Conservation (phyloP, 2,888 invertebrate genomes). For the Ichneumon xanthorius region DNA sequence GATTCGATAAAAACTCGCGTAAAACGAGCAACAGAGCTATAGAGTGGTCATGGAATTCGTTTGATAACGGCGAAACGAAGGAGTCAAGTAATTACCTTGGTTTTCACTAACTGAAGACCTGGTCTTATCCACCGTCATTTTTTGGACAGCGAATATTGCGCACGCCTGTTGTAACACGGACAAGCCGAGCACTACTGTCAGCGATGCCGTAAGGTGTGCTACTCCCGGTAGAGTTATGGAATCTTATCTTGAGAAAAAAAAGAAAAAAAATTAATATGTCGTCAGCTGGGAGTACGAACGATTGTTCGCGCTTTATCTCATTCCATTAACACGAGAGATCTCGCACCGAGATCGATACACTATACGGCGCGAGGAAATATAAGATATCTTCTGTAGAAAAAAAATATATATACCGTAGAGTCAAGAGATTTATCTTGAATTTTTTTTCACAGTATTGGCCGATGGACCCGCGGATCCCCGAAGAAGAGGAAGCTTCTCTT, state of each 20-base stretch:
- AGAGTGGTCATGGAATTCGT: background rate
- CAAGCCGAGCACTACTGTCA: conserved; percentile 35
- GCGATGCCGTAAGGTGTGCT: background rate
- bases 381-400: background rate
- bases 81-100: conserved; percentile 19
- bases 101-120: conserved; percentile 6
- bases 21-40: too few relatives aligned
- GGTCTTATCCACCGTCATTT: conserved; percentile 29
- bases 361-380: background rate
- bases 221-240: background rate
- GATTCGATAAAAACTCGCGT: too few relatives aligned
- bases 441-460: background rate
- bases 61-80: background rate
- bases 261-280: conserved; percentile 16
- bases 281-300: conserved; percentile 39
- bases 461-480: background rate
- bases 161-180: conserved; percentile 10
- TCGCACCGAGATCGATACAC: background rate
- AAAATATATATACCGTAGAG: background rate
- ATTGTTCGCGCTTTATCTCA: conserved; percentile 47
- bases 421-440: background rate
- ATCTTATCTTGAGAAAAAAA: conserved; percentile 55
- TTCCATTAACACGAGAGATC: conserved; percentile 18
- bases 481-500: conserved; percentile 37
- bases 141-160: background rate